Evolutionary conservation across 2,113 vertebrate species (phyloP).

Genomic region (Maccullochella peelii): DNA sequence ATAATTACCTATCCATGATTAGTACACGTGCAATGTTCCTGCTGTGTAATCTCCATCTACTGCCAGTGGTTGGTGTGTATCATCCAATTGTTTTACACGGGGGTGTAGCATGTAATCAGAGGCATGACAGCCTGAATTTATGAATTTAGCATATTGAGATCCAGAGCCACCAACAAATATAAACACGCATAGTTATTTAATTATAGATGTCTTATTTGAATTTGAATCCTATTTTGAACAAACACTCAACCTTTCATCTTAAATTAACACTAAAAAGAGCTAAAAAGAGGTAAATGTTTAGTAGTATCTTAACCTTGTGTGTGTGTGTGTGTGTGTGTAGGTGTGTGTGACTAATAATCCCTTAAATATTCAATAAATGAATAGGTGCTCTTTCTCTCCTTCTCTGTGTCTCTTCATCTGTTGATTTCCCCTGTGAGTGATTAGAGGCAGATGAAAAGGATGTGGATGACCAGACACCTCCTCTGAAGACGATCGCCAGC

Average conservation of each 20-base stretch:
- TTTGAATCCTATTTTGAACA: conserved; percentile 11
- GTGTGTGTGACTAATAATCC: not conserved
- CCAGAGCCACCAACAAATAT: conserved; percentile 44
- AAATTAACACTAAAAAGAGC: not conserved
- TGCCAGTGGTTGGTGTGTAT: conserved; percentile 63
- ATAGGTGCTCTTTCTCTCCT: not conserved
- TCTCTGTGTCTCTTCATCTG: conserved; percentile 31
- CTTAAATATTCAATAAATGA: conserved; percentile 5
- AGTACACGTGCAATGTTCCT: conserved; percentile 41
- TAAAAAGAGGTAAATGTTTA: conserved; percentile 8
- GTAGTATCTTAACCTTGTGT: not conserved
- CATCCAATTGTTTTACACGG: conserved; percentile 65
- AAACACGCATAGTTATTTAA: conserved; percentile 38
- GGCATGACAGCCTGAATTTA: conserved; percentile 54
- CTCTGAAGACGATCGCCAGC: conserved; percentile 27
- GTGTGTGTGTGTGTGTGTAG: not conserved
- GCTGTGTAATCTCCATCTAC: conserved; percentile 56
- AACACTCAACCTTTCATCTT: not conserved
- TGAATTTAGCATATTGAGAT: conserved; percentile 46
- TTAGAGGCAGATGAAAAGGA: conserved; percentile 46
- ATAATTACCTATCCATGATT: conserved; percentile 68
- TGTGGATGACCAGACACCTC: conserved; percentile 44
- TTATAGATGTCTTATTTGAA: conserved; percentile 28
- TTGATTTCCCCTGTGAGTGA: conserved; percentile 64
- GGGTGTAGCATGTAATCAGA: conserved; percentile 67